phyloP scores from a whole-genome alignment of 2,797 vertebrate species.

The Octomys mimax region DNA sequence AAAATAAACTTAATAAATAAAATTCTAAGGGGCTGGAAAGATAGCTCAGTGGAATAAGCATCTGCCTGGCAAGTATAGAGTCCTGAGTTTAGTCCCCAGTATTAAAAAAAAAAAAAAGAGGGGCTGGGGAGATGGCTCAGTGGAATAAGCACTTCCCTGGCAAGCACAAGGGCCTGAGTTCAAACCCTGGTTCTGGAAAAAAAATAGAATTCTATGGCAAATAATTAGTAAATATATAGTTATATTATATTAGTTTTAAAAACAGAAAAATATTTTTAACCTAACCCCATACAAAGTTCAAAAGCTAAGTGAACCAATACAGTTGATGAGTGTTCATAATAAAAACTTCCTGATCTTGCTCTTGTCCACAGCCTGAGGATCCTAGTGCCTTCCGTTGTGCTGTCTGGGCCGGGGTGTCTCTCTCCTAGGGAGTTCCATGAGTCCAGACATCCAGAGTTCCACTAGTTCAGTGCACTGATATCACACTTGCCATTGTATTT shows the following conservation, averaged over 20 bases:
- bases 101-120: too few relatives aligned
- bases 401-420: background rate
- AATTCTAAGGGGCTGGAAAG: too few relatives aligned
- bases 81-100: too few relatives aligned
- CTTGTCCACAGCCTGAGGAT: background rate
- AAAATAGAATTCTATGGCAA: constrained; percentile 49
- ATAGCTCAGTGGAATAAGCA: too few relatives aligned
- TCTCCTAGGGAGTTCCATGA: background rate
- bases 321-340: background rate
- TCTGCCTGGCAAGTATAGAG: too few relatives aligned
- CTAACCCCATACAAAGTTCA: background rate
- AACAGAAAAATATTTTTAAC: background rate
- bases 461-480: background rate
- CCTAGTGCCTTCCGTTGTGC: background rate
- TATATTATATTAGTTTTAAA: constrained; percentile 20
- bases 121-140: too few relatives aligned
- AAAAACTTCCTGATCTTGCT: background rate
- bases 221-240: constrained; percentile 42
- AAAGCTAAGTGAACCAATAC: background rate
- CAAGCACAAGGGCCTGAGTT: too few relatives aligned
- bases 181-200: too few relatives aligned
- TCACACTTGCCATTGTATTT: background rate
- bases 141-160: too few relatives aligned
- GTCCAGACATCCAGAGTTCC: too few relatives aligned
- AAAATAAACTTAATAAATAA: background rate